A percentile compares a stretch with the other conserved stretches of the same genome.
Conservation (phyloP, 2,797 vertebrate genomes). For the Silurus aristotelis region DNA sequence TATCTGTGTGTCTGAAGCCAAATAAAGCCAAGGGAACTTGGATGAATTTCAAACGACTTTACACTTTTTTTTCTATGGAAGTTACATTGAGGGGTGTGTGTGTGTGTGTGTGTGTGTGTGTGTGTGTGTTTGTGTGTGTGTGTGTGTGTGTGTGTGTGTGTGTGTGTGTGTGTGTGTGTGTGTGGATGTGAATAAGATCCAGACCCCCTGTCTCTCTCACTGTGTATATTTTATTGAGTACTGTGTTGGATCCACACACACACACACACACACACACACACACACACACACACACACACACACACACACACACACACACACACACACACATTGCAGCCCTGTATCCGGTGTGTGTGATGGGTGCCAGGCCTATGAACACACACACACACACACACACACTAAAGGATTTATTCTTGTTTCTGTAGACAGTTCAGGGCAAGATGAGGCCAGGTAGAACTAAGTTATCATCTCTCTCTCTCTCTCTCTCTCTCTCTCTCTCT, state of each 20-base stretch:
- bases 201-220: constrained; percentile 67
- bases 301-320: constrained; percentile 61
- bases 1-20: constrained; percentile 45
- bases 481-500: background rate
- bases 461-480: constrained; percentile 24
- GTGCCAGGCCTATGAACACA: constrained; percentile 61
- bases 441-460: constrained; percentile 46
- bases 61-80: background rate
- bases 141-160: constrained; percentile 24
- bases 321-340: constrained; percentile 49
- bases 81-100: background rate
- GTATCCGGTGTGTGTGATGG: constrained; percentile 74
- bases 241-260: constrained; percentile 57
- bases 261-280: constrained; percentile 61
- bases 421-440: constrained; percentile 14
- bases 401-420: constrained; percentile 20
- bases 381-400: constrained; percentile 11
- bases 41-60: constrained; percentile 17
- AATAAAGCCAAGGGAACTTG: constrained; percentile 39
- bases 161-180: constrained; percentile 19
- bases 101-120: constrained; percentile 10
- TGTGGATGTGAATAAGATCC: constrained; percentile 53
- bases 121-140: constrained; percentile 20
- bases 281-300: constrained; percentile 54
- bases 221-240: constrained; percentile 58